These are phyloP conservation scores for Lethenteron camtschaticum DNA, from an alignment of 2,113 vertebrate genomes.

Conservation along the genomic window DNA sequence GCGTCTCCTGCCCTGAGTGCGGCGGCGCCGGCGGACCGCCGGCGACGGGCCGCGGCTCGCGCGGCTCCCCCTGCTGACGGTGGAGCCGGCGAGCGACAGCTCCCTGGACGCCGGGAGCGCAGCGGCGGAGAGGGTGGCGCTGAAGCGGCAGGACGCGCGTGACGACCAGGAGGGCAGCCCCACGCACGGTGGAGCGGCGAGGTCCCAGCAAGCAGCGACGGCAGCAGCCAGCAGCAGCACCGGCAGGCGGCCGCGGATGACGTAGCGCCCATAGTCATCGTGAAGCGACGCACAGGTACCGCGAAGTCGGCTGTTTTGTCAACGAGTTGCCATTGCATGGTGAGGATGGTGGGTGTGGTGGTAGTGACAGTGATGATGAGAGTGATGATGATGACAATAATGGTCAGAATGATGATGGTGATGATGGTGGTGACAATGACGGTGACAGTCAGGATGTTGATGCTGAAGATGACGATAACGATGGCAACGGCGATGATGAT, in stretches of 20 bases:
- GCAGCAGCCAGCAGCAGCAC: constrained; percentile 16
- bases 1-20: constrained; percentile 16
- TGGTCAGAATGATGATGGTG: no score
- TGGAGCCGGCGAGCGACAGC: constrained; percentile 79
- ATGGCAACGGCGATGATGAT: no score
- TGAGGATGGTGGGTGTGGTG: no score
- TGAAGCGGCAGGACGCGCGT: constrained; percentile 48
- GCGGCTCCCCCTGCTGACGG: constrained; percentile 58
- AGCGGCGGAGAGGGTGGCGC: constrained; percentile 63
- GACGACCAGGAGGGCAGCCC: constrained; percentile 50
- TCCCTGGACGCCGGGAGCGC: constrained; percentile 59
- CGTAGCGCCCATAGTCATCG: background rate
- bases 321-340: no score
- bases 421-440: no score
- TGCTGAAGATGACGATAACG: no score
- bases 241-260: constrained; percentile 11
- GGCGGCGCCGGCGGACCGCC: constrained; percentile 35
- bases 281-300: background rate
- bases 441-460: no score
- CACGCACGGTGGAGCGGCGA: constrained; percentile 14
- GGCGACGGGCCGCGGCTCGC: constrained; percentile 33
- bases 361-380: no score
- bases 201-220: constrained; percentile 52
- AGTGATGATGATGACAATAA: no score
- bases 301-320: no score